A percentile compares a stretch with the other conserved stretches of the same genome.
Conservation (phyloP, 2,113 vertebrate genomes). For the Halichoerus grypus region DNA sequence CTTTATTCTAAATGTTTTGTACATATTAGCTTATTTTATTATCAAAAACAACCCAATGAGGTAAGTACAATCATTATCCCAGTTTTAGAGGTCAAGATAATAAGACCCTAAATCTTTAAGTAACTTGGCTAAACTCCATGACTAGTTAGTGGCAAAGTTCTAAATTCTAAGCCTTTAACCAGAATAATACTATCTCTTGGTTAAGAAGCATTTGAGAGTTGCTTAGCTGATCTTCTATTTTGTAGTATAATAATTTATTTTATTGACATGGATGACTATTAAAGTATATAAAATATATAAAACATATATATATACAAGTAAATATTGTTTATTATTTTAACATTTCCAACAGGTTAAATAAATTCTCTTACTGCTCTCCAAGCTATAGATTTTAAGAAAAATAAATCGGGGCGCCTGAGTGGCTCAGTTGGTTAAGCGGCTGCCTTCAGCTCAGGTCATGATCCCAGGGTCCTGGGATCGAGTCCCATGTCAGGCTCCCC, state of each 20-base stretch:
- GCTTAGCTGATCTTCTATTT: background rate
- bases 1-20: background rate
- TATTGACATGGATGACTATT: background rate
- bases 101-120: background rate
- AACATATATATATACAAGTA: background rate
- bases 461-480: too few relatives aligned
- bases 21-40: background rate
- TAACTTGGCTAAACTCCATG: background rate
- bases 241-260: background rate
- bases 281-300: background rate
- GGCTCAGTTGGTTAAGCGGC: too few relatives aligned
- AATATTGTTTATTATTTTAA: background rate
- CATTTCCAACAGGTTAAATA: background rate
- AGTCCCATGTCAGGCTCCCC: too few relatives aligned
- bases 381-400: background rate
- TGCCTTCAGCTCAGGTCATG: too few relatives aligned
- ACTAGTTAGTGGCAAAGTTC: background rate
- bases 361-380: background rate
- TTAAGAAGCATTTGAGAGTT: background rate
- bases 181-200: background rate
- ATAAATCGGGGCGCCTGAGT: background rate
- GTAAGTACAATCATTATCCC: background rate
- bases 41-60: background rate
- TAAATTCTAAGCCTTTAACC: background rate
- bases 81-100: background rate